Base-by-base conservation (phyloP, 2,888 invertebrate species). In the Drosophila yooni region DNA sequence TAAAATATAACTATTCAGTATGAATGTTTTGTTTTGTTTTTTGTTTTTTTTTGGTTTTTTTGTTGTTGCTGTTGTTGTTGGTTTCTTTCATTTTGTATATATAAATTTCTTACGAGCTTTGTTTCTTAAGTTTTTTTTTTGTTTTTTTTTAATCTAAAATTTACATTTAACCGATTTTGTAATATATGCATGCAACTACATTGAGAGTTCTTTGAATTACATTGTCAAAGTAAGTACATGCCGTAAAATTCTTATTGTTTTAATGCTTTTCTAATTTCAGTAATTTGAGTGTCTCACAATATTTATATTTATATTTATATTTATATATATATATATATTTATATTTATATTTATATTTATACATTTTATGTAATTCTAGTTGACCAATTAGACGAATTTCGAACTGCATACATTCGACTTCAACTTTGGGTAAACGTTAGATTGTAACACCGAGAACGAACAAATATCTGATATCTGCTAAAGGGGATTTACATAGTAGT, bases 381-480 rank as follows among this genome's bases (percentile, higher is more conserved):
- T 79, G 70, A 66, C 25, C 62, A 50, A 29, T 51, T 70, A 53
- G 56, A 60, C 57, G 56, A 62, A 34, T 50, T 63, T 50, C 73
- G 65, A 65, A 36, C 43, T 72, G 57, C 50, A 56, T 64, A 8
- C 33, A 43, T 36, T 60, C 31, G 31, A 48, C 31, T 46, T 73
- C 43, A 79, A 62, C 58, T 71, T 79, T 61, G 62, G 58, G 63
- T 71, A 70, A 76, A 80, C 62, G 57, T 78, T 76, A 66, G 79
- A 81, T 75, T 77, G 74, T 80, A 85, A 86, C 90, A 89, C 70
- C 74, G 76, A 86, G 88, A 86, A 80, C 74, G 75, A 90, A 86
- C 74, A 83, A 90, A 76, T 90, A 85, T 90, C 76, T 85, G 79
- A 88, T 88, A 89, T 88, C 85, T 80, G 80, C 74, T 89, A 78